These are phyloP conservation scores for Leptocoma aspasia DNA, from an alignment of 2,113 vertebrate species.

Conservation along the genomic window DNA sequence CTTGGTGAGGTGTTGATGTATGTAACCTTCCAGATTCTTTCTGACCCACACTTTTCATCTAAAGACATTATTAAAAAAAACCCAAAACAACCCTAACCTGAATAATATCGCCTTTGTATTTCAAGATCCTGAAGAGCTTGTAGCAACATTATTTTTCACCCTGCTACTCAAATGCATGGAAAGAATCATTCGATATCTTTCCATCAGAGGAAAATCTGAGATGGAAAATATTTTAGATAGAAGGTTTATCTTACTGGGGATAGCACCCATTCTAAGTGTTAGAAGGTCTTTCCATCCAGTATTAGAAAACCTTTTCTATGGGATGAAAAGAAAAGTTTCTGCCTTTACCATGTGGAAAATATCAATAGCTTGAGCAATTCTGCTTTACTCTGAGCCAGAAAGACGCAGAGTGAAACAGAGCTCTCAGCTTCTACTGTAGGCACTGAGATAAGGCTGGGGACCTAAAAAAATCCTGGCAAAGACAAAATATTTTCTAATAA, in stretches of 20 bases:
- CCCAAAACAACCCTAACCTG: background rate
- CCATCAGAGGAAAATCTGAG: constrained; percentile 19
- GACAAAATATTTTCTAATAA: background rate
- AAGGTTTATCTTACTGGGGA: constrained; percentile 4
- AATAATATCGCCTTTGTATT: constrained; percentile 4
- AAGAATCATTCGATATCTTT: background rate
- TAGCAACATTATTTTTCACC: background rate
- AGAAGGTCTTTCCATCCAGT: constrained; percentile 11
- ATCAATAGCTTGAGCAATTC: background rate
- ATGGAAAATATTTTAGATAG: constrained; percentile 32
- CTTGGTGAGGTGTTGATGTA: constrained; percentile 43
- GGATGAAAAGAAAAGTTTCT: background rate
- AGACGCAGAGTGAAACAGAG: background rate
- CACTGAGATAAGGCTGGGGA: background rate
- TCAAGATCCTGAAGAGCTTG: background rate
- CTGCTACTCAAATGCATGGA: background rate
- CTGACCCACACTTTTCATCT: constrained; percentile 13
- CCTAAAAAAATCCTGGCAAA: background rate
- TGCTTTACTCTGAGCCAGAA: background rate
- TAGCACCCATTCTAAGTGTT: background rate
- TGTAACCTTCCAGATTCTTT: background rate
- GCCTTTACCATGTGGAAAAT: constrained; percentile 4
- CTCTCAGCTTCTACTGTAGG: background rate
- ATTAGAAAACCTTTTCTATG: background rate
- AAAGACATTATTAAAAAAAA: background rate